Conservation (phyloP, 1,140 invertebrate genomes). For the Bombus consobrinus region DNA sequence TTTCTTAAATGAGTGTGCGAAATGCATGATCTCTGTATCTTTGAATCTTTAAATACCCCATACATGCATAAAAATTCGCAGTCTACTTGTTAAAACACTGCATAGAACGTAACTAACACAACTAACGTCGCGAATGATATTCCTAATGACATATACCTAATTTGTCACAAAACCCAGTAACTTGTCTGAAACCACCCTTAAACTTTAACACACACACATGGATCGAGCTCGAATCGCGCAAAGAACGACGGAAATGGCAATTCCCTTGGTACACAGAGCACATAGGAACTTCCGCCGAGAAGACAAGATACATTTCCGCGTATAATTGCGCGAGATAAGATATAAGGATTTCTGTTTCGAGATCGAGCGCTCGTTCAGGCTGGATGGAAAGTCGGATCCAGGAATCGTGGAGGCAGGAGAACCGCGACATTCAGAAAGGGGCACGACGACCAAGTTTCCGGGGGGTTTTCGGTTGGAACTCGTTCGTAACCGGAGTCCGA, state of each 20-base stretch:
- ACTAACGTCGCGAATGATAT: neutral
- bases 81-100: no score
- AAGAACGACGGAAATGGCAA: constrained; percentile 13
- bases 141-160: neutral
- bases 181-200: neutral
- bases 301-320: constrained; percentile 6
- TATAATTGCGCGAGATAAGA: constrained; percentile 22
- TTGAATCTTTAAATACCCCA: no score
- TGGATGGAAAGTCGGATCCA: constrained; percentile 32
- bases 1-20: no score
- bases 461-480: constrained; percentile 56
- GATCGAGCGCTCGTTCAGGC: neutral
- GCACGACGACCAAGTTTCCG: constrained; percentile 42
- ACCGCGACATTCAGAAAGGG: constrained; percentile 63
- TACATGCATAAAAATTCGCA: no score
- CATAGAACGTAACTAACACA: no score
- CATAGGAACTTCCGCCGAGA: neutral
- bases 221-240: neutral
- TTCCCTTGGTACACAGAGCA: constrained; percentile 4
- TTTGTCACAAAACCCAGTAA: constrained; percentile 7
- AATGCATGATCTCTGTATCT: no score
- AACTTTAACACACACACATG: neutral
- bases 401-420: constrained; percentile 16
- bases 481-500: constrained; percentile 66
- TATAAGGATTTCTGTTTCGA: neutral